Percentiles rank a stretch among this genome's conserved stretches.
phyloP scores from a whole-genome alignment of 2,797 vertebrate genomes.

The Oryzias sinensis region DNA sequence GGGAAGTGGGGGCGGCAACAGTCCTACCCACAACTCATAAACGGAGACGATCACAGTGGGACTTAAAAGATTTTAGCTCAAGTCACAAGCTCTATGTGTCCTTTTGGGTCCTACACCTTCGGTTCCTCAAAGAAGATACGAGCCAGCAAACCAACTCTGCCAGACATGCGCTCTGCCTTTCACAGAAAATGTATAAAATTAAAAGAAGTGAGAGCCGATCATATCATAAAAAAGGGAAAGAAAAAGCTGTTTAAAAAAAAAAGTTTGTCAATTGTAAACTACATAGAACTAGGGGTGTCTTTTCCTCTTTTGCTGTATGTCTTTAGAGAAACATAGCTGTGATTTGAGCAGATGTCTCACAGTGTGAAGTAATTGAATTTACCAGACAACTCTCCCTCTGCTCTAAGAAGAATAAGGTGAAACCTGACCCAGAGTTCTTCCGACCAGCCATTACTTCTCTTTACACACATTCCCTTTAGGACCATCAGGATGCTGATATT shows the following conservation, averaged over 20 bases:
- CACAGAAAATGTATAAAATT: slow-evolving; percentile 5
- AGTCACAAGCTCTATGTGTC: too few species aligned
- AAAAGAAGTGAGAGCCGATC: slow-evolving; percentile 1
- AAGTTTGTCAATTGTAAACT: slow-evolving; percentile 11
- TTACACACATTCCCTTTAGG: slow-evolving; percentile 16
- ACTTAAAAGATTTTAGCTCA: too few species aligned
- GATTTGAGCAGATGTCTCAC: slow-evolving; percentile 23
- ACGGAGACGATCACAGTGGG: too few species aligned
- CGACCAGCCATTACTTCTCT: slow-evolving; percentile 25
- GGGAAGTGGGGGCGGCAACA: too few species aligned
- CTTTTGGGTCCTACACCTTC: too few species aligned
- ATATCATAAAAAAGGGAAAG: neutral
- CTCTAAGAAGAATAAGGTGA: slow-evolving; percentile 2
- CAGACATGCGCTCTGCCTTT: slow-evolving; percentile 1
- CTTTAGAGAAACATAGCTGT: slow-evolving; percentile 18
- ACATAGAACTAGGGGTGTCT: slow-evolving; percentile 11
- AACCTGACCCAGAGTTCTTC: slow-evolving; percentile 40
- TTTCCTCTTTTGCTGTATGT: slow-evolving; percentile 16
- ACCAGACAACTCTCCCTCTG: slow-evolving; percentile 25
- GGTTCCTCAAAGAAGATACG: slow-evolving; percentile 22
- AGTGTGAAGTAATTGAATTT: slow-evolving; percentile 18
- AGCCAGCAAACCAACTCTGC: slow-evolving; percentile 6
- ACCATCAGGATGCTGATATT: slow-evolving; percentile 18
- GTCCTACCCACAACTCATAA: too few species aligned
- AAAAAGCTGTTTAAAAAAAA: neutral